Evolutionary conservation across 2,888 invertebrate species (phyloP).

Genomic region (Dermolepida albohirtum): DNA sequence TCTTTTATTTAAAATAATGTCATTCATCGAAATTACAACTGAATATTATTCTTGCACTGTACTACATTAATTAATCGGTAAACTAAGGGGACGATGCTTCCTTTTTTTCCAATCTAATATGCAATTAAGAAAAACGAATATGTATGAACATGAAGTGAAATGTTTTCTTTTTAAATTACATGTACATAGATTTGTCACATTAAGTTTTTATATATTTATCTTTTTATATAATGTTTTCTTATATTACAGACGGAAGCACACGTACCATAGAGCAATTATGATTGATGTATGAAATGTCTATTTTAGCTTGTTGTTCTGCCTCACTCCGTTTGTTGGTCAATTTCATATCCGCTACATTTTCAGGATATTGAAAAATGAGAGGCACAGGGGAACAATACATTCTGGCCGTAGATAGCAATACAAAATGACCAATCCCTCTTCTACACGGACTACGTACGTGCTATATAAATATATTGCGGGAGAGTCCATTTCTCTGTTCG

Average conservation of each 20-base stretch:
- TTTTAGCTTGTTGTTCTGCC: slow-evolving; percentile 31
- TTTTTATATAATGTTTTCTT: neutral
- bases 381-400: slow-evolving; percentile 62
- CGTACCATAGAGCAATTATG: slow-evolving; percentile 17
- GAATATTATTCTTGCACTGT: too few species aligned
- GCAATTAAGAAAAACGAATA: too few species aligned
- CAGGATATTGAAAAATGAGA: slow-evolving; percentile 64
- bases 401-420: slow-evolving; percentile 55
- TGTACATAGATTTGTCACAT: too few species aligned
- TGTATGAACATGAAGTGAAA: neutral
- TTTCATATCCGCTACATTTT: slow-evolving; percentile 61
- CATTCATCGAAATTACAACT: too few species aligned
- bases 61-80: too few species aligned
- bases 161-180: too few species aligned
- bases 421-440: slow-evolving; percentile 51
- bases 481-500: slow-evolving; percentile 32
- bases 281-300: slow-evolving; percentile 30
- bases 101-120: too few species aligned
- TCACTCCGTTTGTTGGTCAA: slow-evolving; percentile 55
- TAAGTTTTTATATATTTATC: neutral
- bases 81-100: too few species aligned
- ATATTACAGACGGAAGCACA: neutral
- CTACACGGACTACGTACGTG: slow-evolving; percentile 31
- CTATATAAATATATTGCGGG: slow-evolving; percentile 35
- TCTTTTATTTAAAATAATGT: too few species aligned